phyloP scores from a whole-genome alignment of 2,113 vertebrate species.

The Redunca redunca region DNA sequence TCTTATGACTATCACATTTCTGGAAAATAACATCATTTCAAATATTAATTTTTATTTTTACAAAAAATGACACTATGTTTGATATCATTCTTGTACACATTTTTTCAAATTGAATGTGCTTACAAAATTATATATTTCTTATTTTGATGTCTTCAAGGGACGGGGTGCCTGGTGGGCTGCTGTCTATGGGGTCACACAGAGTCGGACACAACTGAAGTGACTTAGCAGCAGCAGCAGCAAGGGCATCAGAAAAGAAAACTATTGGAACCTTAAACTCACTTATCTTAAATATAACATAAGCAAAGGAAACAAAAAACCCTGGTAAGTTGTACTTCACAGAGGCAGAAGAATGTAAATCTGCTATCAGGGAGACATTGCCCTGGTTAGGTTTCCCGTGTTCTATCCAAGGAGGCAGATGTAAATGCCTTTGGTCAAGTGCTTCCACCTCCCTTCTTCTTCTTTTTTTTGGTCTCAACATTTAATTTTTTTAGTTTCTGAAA shows the following conservation, averaged over 20 bases:
- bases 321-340: not conserved
- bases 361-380: not conserved
- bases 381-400: not conserved
- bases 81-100: not conserved
- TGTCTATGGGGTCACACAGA: too few species aligned
- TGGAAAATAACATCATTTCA: not conserved
- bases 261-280: not conserved
- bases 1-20: not conserved
- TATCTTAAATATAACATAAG: not conserved
- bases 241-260: not conserved
- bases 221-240: not conserved
- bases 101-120: not conserved
- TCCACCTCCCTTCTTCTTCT: not conserved
- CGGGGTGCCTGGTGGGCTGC: too few species aligned
- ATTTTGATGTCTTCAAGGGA: not conserved
- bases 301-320: not conserved
- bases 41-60: not conserved
- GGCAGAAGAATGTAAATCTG: not conserved
- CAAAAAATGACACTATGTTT: not conserved
- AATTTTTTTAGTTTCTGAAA: conserved; percentile 46
- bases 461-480: not conserved
- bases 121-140: not conserved
- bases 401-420: not conserved
- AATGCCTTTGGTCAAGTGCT: not conserved
- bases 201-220: too few species aligned